A percentile compares a stretch with the other conserved stretches of the same genome.
Evolutionary conservation across 92 coral and sea anemone genomes (phyloP).

Genomic region (Porites evermanni): DNA sequence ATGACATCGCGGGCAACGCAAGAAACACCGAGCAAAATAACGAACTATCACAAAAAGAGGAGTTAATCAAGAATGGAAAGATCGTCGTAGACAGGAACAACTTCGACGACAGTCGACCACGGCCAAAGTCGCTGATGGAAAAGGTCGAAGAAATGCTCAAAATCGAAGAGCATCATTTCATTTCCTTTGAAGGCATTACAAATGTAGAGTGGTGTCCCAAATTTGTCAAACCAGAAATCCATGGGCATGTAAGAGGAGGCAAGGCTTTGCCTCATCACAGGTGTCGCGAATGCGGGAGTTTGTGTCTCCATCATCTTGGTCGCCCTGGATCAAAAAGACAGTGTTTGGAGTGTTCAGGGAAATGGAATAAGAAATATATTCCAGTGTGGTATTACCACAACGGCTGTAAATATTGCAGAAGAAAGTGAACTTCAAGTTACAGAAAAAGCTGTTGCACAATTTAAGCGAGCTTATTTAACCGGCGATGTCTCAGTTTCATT

Average conservation of each 20-base stretch:
- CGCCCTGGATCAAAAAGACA: too few relatives aligned
- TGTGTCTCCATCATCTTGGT: too few relatives aligned
- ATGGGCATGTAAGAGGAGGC: too few relatives aligned
- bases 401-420: slow-evolving; percentile 28
- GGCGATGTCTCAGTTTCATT: too few relatives aligned
- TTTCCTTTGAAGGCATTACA: slow-evolving; percentile 35
- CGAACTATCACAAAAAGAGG: neutral
- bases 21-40: slow-evolving; percentile 12
- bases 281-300: too few relatives aligned
- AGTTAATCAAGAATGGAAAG: slow-evolving; percentile 11
- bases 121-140: slow-evolving; percentile 29
- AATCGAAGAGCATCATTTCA: slow-evolving; percentile 44
- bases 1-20: neutral
- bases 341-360: too few relatives aligned
- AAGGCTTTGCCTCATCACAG: too few relatives aligned
- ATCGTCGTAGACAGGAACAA: neutral
- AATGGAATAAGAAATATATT: too few relatives aligned
- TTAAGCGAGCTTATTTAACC: too few relatives aligned
- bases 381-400: slow-evolving; percentile 64
- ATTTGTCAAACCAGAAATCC: too few relatives aligned
- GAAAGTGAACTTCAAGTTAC: slow-evolving; percentile 7
- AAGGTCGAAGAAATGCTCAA: slow-evolving; percentile 42
- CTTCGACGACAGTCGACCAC: slow-evolving; percentile 21
- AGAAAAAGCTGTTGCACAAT: neutral
- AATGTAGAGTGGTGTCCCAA: neutral